Evolutionary conservation across 2,888 invertebrate species (phyloP).

Genomic region (Aspidapion aeneum): DNA sequence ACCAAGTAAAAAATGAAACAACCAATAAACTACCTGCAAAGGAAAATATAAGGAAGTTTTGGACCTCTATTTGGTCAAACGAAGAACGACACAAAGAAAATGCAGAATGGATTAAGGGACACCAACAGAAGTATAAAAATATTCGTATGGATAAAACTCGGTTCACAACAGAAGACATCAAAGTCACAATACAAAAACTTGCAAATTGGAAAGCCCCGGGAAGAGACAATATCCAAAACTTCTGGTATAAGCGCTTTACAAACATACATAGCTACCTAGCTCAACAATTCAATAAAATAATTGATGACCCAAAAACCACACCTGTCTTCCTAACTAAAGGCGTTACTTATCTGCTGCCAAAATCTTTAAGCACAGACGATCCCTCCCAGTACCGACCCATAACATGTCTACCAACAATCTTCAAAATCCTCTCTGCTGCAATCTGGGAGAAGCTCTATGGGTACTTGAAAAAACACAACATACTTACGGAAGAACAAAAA

Average conservation of each 20-base stretch:
- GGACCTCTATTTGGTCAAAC: too few species aligned
- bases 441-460: neutral
- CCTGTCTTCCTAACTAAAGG: neutral
- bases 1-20: too few species aligned
- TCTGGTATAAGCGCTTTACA: neutral
- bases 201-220: neutral
- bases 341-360: neutral
- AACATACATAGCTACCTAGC: neutral
- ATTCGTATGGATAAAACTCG: neutral
- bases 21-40: too few species aligned
- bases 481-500: conserved; percentile 3
- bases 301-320: neutral
- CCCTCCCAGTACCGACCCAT: conserved; percentile 1
- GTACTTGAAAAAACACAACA: neutral
- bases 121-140: neutral
- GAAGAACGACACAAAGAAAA: too few species aligned
- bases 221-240: neutral
- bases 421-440: neutral
- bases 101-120: neutral
- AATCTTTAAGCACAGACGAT: neutral
- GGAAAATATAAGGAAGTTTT: too few species aligned
- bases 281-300: neutral
- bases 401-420: neutral
- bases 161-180: neutral
- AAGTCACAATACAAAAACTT: neutral